These are phyloP conservation scores for Alectura lathami DNA, from an alignment of 2,113 vertebrate species.

Conservation along the genomic window DNA sequence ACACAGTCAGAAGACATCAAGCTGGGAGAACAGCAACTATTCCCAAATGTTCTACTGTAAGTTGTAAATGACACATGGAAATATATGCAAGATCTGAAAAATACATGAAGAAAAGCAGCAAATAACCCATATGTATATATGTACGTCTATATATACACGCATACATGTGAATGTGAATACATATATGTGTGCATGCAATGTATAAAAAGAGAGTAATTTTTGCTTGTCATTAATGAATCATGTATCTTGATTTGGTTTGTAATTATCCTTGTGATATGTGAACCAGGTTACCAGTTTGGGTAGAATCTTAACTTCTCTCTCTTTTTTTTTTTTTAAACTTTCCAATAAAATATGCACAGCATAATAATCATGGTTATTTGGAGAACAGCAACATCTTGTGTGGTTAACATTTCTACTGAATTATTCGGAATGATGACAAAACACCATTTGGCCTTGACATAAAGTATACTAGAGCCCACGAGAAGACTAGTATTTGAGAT, in stretches of 20 bases:
- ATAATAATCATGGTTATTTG: neutral
- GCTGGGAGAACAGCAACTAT: neutral
- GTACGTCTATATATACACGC: neutral
- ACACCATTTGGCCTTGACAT: neutral
- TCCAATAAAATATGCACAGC: neutral
- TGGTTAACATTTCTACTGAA: neutral
- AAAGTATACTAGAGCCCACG: neutral
- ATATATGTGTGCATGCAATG: neutral
- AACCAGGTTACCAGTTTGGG: neutral
- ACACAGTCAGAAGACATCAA: neutral
- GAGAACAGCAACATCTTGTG: neutral
- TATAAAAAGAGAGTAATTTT: neutral
- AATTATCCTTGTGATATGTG: neutral
- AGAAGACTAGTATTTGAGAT: neutral
- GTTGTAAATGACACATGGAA: neutral
- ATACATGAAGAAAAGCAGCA: neutral
- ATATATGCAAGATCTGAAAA: neutral
- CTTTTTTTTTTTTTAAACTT: neutral
- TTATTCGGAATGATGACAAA: neutral
- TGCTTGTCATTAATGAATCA: neutral
- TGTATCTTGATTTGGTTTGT: neutral
- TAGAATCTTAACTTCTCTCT: neutral
- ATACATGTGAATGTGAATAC: neutral
- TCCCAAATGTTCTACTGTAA: neutral
- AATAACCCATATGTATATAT: neutral